Base-by-base conservation (phyloP, 2,113 vertebrate genomes). In the Centropus bengalensis region DNA sequence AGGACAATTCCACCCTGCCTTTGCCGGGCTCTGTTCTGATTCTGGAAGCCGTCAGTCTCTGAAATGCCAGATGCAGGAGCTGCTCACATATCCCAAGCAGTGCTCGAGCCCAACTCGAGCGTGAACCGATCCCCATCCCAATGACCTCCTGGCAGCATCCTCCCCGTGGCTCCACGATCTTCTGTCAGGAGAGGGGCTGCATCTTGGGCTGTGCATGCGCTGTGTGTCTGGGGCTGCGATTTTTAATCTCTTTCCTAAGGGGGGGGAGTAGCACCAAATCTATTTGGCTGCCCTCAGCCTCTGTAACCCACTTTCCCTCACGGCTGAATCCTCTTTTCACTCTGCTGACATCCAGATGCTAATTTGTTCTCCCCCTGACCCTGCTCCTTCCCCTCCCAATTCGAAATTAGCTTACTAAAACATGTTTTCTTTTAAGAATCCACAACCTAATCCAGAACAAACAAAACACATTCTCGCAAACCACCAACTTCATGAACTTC, bases 351-450 rank as follows among this genome's bases (percentile, higher is more conserved):
- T 86, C 85, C 89, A 96, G 74, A 96, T 91, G 91, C 88, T 86
- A 89, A 88, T 91, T 85, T 92, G 91, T 93, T 95, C 94, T 95
- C 86, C 89, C 89, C 86, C 56, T 93, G 95, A 96, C 91, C 91
- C 63, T 90, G 32, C 76, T 88, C 69, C 68, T 86, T 80, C 62
- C 89, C 77, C 86, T 93, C 85, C 93, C 82, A 88, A 86, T 94
- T 92, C 76, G 88, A 95, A 97, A 96, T 96, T 80, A 89, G 97
- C 97, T 96, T 97, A 93, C 95, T 95, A 89, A 94, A 95, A 96
- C 97, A 94, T 96, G 96, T 96, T 97, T 97, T 93, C 91, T 89
- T 95, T 96, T 94, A 91, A 92, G 92, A 93, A 94, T 96, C 94
- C 89, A 80, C 91, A 91, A 82, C 70, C 84, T 91, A 94, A 96